Percentiles rank a stretch among this genome's conserved stretches.
Conservation (phyloP, 1,140 invertebrate genomes). For the Propsilocerus akamusi region DNA sequence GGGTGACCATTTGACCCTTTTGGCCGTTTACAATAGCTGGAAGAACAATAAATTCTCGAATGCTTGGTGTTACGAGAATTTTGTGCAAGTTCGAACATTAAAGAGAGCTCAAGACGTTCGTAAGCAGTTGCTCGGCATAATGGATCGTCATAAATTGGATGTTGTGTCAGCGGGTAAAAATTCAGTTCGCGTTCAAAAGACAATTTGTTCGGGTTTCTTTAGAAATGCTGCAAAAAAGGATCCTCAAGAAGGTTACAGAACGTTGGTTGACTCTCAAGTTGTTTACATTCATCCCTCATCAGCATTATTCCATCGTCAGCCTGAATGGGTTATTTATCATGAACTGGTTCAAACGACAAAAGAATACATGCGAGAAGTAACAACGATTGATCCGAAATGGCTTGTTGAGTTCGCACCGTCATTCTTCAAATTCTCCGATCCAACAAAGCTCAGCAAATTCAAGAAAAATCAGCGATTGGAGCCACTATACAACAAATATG, state of each 20-base stretch:
- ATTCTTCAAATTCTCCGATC: constrained; percentile 99
- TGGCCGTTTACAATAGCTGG: constrained; percentile 99
- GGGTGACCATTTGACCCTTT: constrained; percentile 91
- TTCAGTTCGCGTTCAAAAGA: constrained; percentile 90
- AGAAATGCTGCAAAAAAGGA: constrained; percentile 98
- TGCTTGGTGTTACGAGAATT: constrained; percentile 99
- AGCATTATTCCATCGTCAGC: constrained; percentile 89
- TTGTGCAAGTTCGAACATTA: constrained; percentile 91
- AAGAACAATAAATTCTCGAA: constrained; percentile 98
- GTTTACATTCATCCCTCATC: constrained; percentile 98
- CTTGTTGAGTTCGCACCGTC: constrained; percentile 97
- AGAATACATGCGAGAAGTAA: constrained; percentile 97
- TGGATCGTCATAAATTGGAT: constrained; percentile 96
- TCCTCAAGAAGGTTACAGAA: constrained; percentile 91
- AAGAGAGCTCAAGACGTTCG: constrained; percentile 96
- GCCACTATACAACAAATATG: constrained; percentile 97
- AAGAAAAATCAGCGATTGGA: constrained; percentile 98
- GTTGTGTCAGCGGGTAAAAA: constrained; percentile 93
- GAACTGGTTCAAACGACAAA: constrained; percentile 99
- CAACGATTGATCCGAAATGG: constrained; percentile 98
- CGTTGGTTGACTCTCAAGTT: constrained; percentile 97
- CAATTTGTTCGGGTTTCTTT: constrained; percentile 98
- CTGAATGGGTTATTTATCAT: constrained; percentile 98
- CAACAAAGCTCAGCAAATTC: constrained; percentile 95
- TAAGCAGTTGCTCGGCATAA: constrained; percentile 94